Evolutionary conservation across 1,140 invertebrate genomes (phyloP).

Genomic region (Octopus sinensis): DNA sequence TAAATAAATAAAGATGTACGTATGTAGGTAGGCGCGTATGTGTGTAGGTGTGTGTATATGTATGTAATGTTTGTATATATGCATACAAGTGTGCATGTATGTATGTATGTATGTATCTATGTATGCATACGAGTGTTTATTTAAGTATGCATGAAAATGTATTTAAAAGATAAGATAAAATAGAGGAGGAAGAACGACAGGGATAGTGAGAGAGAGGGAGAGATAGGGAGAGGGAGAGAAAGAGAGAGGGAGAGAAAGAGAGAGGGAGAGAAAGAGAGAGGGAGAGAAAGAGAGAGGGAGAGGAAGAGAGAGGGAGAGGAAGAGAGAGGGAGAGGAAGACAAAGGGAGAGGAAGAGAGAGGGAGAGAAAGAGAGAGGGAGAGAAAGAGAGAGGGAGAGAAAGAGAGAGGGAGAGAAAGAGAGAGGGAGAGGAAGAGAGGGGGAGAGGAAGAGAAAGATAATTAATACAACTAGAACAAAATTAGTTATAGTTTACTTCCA

Average conservation of each 20-base stretch:
- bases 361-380: constrained; percentile 3
- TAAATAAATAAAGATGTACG: no score
- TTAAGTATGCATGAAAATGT: neutral
- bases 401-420: constrained; percentile 16
- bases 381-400: constrained; percentile 16
- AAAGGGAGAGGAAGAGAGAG: neutral
- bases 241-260: constrained; percentile 1
- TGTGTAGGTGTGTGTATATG: no score
- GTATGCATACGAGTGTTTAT: neutral
- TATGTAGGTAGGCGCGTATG: no score
- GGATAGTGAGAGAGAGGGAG: no score
- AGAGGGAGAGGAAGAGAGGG: constrained; percentile 17
- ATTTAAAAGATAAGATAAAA: neutral
- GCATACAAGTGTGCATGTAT: no score
- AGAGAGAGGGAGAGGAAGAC: neutral
- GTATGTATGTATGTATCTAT: no score
- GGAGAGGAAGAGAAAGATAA: constrained; percentile 6
- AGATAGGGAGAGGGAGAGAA: no score
- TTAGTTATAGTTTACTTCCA: no score
- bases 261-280: neutral
- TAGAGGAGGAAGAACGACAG: no score
- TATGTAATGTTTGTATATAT: no score
- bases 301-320: neutral
- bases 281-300: neutral
- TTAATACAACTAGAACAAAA: neutral